Base-by-base conservation (phyloP, 37 sponge, comb jelly and placozoan species). In the Hexactinellida sp. region DNA sequence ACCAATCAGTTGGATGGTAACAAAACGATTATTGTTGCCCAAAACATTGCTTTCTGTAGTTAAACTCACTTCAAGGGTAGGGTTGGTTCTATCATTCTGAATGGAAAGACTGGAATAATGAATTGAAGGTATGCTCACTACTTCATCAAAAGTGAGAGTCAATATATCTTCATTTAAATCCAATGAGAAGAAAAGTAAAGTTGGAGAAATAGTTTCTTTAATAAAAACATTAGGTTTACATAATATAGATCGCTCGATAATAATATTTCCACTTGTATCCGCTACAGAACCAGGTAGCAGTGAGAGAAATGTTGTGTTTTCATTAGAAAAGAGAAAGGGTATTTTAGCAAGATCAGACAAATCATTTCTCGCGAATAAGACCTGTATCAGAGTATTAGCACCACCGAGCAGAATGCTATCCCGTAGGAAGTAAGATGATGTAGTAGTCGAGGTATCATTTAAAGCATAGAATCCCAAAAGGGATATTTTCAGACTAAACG, bases 1-100 rank as follows among this genome's bases (percentile, higher is more conserved):
- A 37, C 92, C 93, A 85, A 89, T 87, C n/a, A 95, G 91, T 84
- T 95, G 89, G 41, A 95, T 87, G 37, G 89, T 89, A 1, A 95
- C 25, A 25, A 84, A 54, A 10, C 90, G 55, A 28, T 63, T n/a
- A n/a, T 63, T 63, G 13, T 63, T 63, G 54, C 93, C 92, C 38
- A 90, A 34, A 37, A 93, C 85, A 55, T 82, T 71, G 35, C 92
- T 90, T 16, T 86, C 89, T 13, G 63, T 63, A 36, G 91, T 92
- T 3, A 95, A 86, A 0, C 37, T 54, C 37, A 92, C 86, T 38
- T 83, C 38, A 28, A 54, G 1, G 0, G 86, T 38, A 19, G 89
- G 90, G 52, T 54, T 83, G 37, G 38, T 38, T 1, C 89, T 87
- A 7, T 34, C 54, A 35, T 76, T 88, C 63, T 87, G 87, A 10